A percentile compares a stretch with the other conserved stretches of the same genome.
Evolutionary conservation across 1,140 invertebrate species (phyloP).

Genomic region (Drosophila ambigua): DNA sequence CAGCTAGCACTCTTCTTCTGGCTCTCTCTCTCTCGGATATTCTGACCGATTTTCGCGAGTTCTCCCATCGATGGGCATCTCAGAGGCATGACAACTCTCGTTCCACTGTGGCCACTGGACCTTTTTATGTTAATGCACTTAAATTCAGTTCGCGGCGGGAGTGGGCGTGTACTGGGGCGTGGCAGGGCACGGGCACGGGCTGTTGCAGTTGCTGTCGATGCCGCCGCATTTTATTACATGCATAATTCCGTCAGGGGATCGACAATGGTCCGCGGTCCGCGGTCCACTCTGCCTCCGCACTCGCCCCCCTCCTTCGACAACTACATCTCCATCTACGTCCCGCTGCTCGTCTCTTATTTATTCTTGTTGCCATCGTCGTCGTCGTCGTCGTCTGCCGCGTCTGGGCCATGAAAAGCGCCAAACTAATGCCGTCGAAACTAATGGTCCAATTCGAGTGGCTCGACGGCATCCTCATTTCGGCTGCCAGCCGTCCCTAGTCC

Average conservation of each 20-base stretch:
- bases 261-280: conserved; percentile 12
- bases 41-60: too few relatives aligned
- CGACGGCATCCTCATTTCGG: conserved; percentile 52
- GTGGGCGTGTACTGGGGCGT: conserved; percentile 33
- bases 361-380: conserved; percentile 31
- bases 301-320: conserved; percentile 2
- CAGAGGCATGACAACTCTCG: neutral
- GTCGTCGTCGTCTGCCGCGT: conserved; percentile 39
- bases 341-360: conserved; percentile 71
- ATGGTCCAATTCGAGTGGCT: conserved; percentile 83
- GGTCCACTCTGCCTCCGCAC: conserved; percentile 21
- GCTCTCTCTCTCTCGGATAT: too few relatives aligned
- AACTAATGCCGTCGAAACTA: conserved; percentile 83
- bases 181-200: conserved; percentile 52
- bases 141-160: conserved; percentile 66
- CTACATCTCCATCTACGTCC: conserved; percentile 30
- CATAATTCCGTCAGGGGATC: conserved; percentile 72
- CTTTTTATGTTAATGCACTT: conserved; percentile 80
- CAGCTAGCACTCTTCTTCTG: too few relatives aligned
- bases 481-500: conserved; percentile 10
- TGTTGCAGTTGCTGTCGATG: conserved; percentile 48
- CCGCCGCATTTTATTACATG: conserved; percentile 79
- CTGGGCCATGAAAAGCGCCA: conserved; percentile 67
- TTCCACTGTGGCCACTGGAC: conserved; percentile 31
- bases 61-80: too few relatives aligned